phyloP scores from a whole-genome alignment of 1,140 invertebrate species.

The Philotrypesis tridentata region DNA sequence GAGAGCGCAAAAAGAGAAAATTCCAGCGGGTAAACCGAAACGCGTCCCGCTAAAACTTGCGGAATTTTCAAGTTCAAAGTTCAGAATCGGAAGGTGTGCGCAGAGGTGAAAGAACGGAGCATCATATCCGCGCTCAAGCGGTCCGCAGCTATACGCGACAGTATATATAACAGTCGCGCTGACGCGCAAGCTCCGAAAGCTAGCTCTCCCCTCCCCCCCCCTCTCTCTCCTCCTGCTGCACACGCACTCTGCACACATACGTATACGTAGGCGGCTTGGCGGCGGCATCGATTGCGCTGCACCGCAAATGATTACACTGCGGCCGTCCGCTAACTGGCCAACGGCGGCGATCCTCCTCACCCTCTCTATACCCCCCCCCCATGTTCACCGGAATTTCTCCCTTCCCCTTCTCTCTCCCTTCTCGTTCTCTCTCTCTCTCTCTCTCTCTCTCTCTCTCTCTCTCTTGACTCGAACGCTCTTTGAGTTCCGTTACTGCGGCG shows the following conservation, averaged over 20 bases:
- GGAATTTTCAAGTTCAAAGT: too few relatives aligned
- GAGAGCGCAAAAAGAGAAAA: too few relatives aligned
- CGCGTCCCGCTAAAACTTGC: too few relatives aligned
- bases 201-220: background rate
- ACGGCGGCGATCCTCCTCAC: slow-evolving; percentile 47
- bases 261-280: too few relatives aligned
- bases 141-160: background rate
- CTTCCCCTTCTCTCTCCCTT: background rate
- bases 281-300: slow-evolving; percentile 60
- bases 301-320: slow-evolving; percentile 72
- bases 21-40: too few relatives aligned
- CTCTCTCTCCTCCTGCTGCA: background rate
- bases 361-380: background rate
- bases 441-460: background rate
- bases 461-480: slow-evolving; percentile 42
- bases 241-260: too few relatives aligned
- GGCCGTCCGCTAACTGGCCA: slow-evolving; percentile 68
- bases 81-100: too few relatives aligned
- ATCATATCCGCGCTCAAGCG: too few relatives aligned
- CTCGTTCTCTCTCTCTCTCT: too few relatives aligned
- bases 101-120: background rate
- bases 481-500: slow-evolving; percentile 26
- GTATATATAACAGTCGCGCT: background rate
- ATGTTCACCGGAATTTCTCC: background rate
- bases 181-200: background rate